Conservation (phyloP, 2,888 invertebrate species). For the Polia nebulosa region DNA sequence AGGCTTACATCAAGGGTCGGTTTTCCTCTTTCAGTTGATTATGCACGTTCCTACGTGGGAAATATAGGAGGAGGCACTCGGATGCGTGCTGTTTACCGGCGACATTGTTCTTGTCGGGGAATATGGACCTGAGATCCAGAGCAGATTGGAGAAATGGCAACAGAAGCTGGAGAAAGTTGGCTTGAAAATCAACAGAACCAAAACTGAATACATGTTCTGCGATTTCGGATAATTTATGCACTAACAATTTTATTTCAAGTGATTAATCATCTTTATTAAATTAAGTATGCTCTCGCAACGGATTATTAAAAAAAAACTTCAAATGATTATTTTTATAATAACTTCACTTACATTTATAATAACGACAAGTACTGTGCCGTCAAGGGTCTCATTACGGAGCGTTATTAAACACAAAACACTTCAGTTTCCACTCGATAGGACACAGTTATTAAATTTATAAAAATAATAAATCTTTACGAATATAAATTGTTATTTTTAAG, state of each 20-base stretch:
- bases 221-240: no score
- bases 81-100: no score
- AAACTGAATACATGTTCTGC: no score
- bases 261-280: neutral
- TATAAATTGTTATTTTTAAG: slow-evolving; percentile 17
- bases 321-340: neutral
- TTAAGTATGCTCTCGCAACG: neutral
- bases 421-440: slow-evolving; percentile 23
- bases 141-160: no score
- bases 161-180: no score
- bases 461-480: slow-evolving; percentile 24
- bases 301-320: neutral
- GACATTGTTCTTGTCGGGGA: no score
- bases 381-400: slow-evolving; percentile 53
- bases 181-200: no score
- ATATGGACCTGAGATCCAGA: no score
- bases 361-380: slow-evolving; percentile 27
- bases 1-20: no score
- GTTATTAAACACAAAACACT: slow-evolving; percentile 60
- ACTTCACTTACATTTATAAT: slow-evolving; percentile 22
- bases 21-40: no score
- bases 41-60: no score
- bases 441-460: slow-evolving; percentile 41
- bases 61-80: no score
- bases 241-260: neutral